Evolutionary conservation across 64 coral and sea anemone species (phyloP).

Genomic region (Montipora efflorescens): DNA sequence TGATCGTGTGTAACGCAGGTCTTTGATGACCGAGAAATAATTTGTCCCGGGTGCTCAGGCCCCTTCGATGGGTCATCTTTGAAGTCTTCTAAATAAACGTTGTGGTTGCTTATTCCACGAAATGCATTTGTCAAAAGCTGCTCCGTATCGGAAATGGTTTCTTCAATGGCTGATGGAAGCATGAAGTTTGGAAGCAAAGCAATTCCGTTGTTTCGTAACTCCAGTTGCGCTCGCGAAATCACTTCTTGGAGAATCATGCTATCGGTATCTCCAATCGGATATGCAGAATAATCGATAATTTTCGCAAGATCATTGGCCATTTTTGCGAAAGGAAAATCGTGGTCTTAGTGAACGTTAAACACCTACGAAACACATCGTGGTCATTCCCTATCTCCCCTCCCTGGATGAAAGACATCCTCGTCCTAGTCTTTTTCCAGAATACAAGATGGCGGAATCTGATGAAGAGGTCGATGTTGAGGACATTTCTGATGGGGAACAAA

Average conservation of each 20-base stretch:
- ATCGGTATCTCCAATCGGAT: neutral
- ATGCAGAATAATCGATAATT: neutral
- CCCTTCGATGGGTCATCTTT: neutral
- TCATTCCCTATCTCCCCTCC: neutral
- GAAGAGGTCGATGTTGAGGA: constrained; percentile 43
- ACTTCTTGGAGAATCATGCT: neutral
- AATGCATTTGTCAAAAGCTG: neutral
- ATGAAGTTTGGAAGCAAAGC: constrained; percentile 34
- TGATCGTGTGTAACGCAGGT: constrained; percentile 51
- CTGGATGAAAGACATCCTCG: neutral
- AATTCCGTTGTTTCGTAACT: constrained; percentile 34
- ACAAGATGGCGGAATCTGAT: constrained; percentile 45
- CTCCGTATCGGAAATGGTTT: neutral
- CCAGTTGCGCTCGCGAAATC: neutral
- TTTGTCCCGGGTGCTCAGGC: constrained; percentile 5
- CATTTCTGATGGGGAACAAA: constrained; percentile 32
- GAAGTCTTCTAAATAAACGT: constrained; percentile 51
- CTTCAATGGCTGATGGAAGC: neutral
- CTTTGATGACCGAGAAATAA: constrained; percentile 30
- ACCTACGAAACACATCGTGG: too few species aligned
- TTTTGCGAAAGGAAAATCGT: neutral
- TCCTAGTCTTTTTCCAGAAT: neutral
- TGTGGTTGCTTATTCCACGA: constrained; percentile 29
- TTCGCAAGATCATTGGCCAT: neutral
- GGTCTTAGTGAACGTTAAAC: too few species aligned